Conservation (phyloP, 2,888 invertebrate species). For the Deilephila elpenor region DNA sequence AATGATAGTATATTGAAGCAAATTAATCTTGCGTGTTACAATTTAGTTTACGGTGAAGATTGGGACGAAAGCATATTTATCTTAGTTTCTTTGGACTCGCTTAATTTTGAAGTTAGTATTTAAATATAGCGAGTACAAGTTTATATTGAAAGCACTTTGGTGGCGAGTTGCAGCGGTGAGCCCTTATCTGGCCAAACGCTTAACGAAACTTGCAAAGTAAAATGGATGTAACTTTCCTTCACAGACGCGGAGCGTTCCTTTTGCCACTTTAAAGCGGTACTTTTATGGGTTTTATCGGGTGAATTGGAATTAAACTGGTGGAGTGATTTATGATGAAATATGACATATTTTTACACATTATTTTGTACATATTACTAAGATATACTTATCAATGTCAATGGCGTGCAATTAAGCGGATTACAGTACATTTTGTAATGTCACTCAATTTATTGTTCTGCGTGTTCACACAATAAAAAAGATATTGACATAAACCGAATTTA, state of each 20-base stretch:
- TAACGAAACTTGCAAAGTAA: conserved; percentile 4
- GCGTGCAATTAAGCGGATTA: no score
- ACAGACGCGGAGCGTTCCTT: not conserved
- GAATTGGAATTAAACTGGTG: no score
- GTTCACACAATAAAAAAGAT: no score
- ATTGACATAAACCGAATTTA: no score
- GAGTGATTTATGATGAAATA: no score
- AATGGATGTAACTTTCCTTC: conserved; percentile 13
- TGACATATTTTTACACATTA: no score
- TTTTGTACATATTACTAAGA: no score
- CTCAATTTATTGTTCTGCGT: no score
- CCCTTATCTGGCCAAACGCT: conserved; percentile 4
- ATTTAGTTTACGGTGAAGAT: not conserved
- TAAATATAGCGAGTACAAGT: conserved; percentile 7
- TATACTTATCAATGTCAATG: no score
- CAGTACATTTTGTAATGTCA: no score
- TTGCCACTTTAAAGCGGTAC: not conserved
- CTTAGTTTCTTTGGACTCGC: not conserved
- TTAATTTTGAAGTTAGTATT: conserved; percentile 12
- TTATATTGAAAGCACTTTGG: conserved; percentile 4
- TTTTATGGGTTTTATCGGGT: not conserved
- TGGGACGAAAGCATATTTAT: not conserved
- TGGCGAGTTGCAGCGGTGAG: not conserved
- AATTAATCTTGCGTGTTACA: not conserved
- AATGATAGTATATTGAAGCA: not conserved